Evolutionary conservation across 2,888 invertebrate genomes (phyloP).

Genomic region (Thecocarcelia acutangulata): DNA sequence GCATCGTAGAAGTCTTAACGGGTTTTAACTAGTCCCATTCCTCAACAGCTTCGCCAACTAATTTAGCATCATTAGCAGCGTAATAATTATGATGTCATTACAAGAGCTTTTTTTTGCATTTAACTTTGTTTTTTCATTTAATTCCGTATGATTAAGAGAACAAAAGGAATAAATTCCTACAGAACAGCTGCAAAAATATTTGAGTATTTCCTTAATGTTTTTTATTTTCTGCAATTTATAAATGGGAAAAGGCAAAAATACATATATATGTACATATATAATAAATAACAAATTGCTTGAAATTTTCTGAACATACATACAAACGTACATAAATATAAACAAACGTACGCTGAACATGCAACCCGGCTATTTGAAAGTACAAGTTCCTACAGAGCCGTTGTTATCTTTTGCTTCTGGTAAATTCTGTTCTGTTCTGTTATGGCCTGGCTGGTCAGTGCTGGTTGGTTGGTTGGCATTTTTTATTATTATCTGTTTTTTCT

Average conservation of each 20-base stretch:
- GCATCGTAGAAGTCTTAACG: no score
- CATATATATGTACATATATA: slow-evolving; percentile 31
- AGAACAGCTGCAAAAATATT: slow-evolving; percentile 67
- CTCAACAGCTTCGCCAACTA: no score
- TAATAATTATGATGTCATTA: no score
- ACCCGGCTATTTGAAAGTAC: slow-evolving; percentile 3
- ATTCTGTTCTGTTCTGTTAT: slow-evolving; percentile 18
- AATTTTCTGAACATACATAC: slow-evolving; percentile 28
- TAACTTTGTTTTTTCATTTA: slow-evolving; percentile 31
- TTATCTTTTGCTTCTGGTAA: slow-evolving; percentile 36
- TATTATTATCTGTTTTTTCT: neutral
- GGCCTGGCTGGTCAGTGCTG: slow-evolving; percentile 18
- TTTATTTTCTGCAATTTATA: slow-evolving; percentile 4
- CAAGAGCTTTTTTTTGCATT: slow-evolving; percentile 15
- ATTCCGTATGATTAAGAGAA: slow-evolving; percentile 6
- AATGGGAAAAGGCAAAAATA: slow-evolving; percentile 30
- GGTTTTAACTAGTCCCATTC: no score
- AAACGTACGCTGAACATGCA: slow-evolving; percentile 18
- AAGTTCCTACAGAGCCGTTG: slow-evolving; percentile 34
- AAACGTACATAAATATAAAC: slow-evolving; percentile 6
- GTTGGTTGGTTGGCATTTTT: neutral
- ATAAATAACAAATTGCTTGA: slow-evolving; percentile 59
- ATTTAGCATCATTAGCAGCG: no score
- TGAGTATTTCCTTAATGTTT: slow-evolving; percentile 60
- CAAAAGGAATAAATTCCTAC: slow-evolving; percentile 50